Evolutionary conservation across 2,888 invertebrate species (phyloP).

Genomic region (Acanthosepion pharaonis): DNA sequence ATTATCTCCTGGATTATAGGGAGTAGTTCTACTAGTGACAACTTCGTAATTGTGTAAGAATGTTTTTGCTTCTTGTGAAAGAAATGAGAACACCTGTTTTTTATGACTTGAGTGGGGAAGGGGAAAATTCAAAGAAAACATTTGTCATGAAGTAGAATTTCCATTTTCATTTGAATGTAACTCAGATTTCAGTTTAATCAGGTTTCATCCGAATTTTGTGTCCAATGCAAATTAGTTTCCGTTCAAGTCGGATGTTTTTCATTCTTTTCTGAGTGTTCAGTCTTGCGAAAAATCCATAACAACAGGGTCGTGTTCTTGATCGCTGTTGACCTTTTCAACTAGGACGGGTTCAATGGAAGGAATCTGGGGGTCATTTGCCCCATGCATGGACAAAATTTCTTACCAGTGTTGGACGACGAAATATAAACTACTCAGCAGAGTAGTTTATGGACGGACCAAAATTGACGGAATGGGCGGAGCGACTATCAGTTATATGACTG

Average conservation of each 20-base stretch:
- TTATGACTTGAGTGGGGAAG: background rate
- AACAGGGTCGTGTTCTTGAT: background rate
- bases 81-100: too few species aligned
- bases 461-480: background rate
- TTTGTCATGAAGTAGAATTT: background rate
- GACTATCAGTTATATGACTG: background rate
- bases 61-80: too few species aligned
- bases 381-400: background rate
- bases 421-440: background rate
- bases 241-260: conserved; percentile 35
- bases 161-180: conserved; percentile 15
- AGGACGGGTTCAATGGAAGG: conserved; percentile 36
- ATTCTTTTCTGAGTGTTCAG: background rate
- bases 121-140: background rate
- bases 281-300: conserved; percentile 17
- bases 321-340: background rate
- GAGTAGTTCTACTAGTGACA: too few species aligned
- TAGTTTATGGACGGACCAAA: conserved; percentile 38
- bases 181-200: conserved; percentile 24
- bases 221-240: background rate
- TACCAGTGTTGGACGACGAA: background rate
- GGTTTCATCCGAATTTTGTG: conserved; percentile 35
- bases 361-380: background rate
- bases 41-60: too few species aligned
- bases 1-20: too few species aligned